Evolutionary conservation across 1,140 invertebrate species (phyloP).

Genomic region (Diorhabda sublineata): DNA sequence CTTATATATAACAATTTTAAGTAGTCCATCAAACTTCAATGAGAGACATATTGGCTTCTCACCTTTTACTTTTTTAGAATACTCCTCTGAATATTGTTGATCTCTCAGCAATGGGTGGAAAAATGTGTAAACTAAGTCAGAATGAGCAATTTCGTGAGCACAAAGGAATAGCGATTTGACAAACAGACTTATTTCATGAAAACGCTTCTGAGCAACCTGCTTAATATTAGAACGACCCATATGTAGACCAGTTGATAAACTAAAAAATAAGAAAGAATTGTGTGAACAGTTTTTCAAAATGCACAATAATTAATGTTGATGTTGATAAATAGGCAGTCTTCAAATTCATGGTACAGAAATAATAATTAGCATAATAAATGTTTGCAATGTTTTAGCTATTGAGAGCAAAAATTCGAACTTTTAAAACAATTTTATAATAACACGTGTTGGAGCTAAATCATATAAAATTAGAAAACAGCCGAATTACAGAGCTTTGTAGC

Average conservation of each 20-base stretch:
- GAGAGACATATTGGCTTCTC: slow-evolving; percentile 9
- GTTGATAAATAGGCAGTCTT: no score
- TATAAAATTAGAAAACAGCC: no score
- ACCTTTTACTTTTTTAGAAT: slow-evolving; percentile 62
- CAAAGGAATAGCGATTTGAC: slow-evolving; percentile 79
- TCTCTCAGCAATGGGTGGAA: slow-evolving; percentile 92
- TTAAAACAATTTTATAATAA: no score
- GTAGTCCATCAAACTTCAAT: no score
- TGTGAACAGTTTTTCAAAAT: neutral
- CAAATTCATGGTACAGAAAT: no score
- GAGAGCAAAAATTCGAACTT: no score
- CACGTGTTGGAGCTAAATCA: no score
- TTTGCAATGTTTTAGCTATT: no score
- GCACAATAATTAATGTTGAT: neutral
- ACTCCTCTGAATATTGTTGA: slow-evolving; percentile 75
- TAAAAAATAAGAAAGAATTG: slow-evolving; percentile 44
- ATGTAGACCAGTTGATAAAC: slow-evolving; percentile 70
- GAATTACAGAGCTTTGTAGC: no score
- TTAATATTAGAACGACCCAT: slow-evolving; percentile 91
- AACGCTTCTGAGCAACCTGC: slow-evolving; percentile 87
- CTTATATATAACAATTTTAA: no score
- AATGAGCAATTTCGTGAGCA: slow-evolving; percentile 91
- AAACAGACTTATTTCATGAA: slow-evolving; percentile 82
- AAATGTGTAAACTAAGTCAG: slow-evolving; percentile 95
- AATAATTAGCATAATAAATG: no score